Evolutionary conservation across 1,140 invertebrate species (phyloP).

Genomic region (Leguminivora glycinivorella): DNA sequence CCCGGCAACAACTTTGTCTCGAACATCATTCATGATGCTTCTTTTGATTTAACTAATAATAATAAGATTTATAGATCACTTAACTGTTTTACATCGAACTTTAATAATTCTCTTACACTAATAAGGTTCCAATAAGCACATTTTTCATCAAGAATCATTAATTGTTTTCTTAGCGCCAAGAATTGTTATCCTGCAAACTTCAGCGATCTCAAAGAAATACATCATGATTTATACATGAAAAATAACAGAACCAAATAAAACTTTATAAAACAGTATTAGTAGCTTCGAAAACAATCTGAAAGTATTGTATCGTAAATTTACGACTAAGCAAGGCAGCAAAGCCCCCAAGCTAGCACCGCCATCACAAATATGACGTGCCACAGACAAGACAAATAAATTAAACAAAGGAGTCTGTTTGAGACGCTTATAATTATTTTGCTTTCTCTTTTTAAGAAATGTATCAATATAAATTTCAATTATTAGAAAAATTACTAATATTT

Average conservation of each 20-base stretch:
- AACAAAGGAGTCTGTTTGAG: conserved; percentile 3
- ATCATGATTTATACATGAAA: conserved; percentile 45
- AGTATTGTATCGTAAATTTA: conserved; percentile 51
- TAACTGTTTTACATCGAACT: conserved; percentile 31
- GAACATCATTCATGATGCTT: conserved; percentile 74
- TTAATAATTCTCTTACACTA: conserved; percentile 41
- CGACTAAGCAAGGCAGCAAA: conserved; percentile 58
- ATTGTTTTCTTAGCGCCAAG: conserved; percentile 55
- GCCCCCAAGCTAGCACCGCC: conserved; percentile 64
- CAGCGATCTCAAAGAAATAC: conserved; percentile 45
- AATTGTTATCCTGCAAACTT: conserved; percentile 40
- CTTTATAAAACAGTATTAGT: conserved; percentile 39
- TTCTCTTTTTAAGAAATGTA: too few species aligned
- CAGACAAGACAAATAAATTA: conserved; percentile 21
- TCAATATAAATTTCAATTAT: background rate
- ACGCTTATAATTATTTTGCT: background rate
- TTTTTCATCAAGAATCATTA: conserved; percentile 55
- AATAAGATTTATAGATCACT: conserved; percentile 29
- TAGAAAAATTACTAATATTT: background rate
- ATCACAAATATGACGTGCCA: conserved; percentile 37
- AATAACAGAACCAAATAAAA: conserved; percentile 39
- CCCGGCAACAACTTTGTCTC: conserved; percentile 75
- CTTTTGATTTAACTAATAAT: conserved; percentile 35
- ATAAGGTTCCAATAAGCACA: conserved; percentile 56
- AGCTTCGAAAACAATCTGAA: conserved; percentile 39